phyloP scores from a whole-genome alignment of 2,797 vertebrate species.

The Gouania willdenowi region DNA sequence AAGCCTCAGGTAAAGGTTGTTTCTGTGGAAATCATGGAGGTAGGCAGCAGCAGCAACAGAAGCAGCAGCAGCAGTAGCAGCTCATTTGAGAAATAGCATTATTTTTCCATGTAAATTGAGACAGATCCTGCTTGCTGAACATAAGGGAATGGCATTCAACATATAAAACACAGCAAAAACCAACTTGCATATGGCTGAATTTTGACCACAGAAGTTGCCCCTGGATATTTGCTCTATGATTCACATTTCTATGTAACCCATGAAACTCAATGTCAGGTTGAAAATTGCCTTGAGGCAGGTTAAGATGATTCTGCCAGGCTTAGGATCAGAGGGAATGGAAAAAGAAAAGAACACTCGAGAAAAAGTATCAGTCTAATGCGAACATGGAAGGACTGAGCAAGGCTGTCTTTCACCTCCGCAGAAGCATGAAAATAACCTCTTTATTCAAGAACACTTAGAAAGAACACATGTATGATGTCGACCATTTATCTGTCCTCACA shows the following conservation, averaged over 20 bases:
- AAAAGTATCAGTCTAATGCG: conserved; percentile 59
- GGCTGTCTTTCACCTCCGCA: conserved; percentile 49
- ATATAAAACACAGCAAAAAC: not conserved
- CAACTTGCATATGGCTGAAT: conserved; percentile 3
- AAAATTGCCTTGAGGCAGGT: conserved; percentile 65
- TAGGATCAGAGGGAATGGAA: conserved; percentile 65
- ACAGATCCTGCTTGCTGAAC: too few species aligned
- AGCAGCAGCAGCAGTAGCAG: too few species aligned
- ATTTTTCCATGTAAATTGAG: too few species aligned
- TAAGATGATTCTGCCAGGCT: conserved; percentile 58
- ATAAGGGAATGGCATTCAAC: too few species aligned
- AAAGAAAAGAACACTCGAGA: conserved; percentile 51
- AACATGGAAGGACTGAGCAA: conserved; percentile 52
- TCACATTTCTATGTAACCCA: conserved; percentile 53
- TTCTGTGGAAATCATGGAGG: too few species aligned
- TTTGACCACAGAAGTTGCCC: conserved; percentile 31
- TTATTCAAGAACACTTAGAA: conserved; percentile 45
- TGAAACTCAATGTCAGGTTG: conserved; percentile 54
- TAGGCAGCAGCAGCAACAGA: too few species aligned
- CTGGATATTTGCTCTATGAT: conserved; percentile 47
- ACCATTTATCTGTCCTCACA: conserved; percentile 1
- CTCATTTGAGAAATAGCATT: too few species aligned
- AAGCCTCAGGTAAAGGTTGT: too few species aligned
- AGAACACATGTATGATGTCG: conserved; percentile 15
- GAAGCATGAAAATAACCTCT: conserved; percentile 35